Percentiles rank a stretch among this genome's conserved stretches.
Conservation (phyloP, 2,797 vertebrate genomes). For the Sebastes variabilis region DNA sequence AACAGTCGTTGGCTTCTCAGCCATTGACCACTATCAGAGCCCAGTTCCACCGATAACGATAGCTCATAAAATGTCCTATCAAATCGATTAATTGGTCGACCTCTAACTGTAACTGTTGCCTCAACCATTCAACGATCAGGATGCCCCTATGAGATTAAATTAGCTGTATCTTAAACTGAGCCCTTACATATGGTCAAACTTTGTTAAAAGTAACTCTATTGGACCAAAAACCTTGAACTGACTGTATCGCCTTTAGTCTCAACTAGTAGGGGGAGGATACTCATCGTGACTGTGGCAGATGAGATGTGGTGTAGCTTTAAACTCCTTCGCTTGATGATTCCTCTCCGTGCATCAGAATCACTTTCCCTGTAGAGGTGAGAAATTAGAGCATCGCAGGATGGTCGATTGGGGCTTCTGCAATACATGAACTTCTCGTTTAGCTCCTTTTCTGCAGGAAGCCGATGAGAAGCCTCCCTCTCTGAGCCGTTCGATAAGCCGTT, state of each 20-base stretch:
- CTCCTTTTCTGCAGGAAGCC: background rate
- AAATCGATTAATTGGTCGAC: background rate
- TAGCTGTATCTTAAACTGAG: background rate
- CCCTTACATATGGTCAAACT: background rate
- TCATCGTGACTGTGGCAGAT: background rate
- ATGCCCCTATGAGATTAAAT: background rate
- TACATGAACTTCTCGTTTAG: background rate
- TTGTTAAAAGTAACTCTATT: background rate
- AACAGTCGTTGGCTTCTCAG: accelerated
- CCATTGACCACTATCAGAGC: no score
- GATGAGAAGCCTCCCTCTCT: slow-evolving; percentile 18
- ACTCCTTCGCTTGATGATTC: background rate
- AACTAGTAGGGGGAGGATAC: background rate
- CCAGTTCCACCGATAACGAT: no score
- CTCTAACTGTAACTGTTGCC: background rate
- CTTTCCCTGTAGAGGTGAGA: background rate
- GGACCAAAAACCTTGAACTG: background rate
- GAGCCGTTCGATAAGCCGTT: slow-evolving; percentile 47
- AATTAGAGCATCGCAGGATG: background rate
- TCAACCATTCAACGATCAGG: background rate
- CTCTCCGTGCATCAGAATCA: background rate
- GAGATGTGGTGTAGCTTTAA: background rate
- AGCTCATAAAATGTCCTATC: no score
- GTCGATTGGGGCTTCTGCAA: background rate
- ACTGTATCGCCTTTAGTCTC: no score